phyloP scores from a whole-genome alignment of 2,797 vertebrate genomes.

The Sylvilagus floridanus region DNA sequence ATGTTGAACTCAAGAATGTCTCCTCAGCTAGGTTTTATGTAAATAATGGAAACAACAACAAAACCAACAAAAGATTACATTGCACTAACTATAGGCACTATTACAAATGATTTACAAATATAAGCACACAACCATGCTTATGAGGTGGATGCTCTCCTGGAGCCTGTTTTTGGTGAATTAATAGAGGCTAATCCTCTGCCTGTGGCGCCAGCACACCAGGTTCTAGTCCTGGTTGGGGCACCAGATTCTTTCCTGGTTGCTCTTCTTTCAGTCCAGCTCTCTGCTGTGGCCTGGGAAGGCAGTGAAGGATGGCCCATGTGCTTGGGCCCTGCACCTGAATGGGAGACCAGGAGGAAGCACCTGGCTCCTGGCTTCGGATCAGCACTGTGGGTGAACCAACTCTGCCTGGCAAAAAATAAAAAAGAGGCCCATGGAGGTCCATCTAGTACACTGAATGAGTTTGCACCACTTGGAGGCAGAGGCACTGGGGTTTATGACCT shows the following conservation, averaged over 20 bases:
- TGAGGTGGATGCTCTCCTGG: not conserved
- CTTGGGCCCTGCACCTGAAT: too few relatives aligned
- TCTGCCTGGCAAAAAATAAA: too few relatives aligned
- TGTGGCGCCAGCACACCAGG: too few relatives aligned
- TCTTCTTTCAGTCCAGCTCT: too few relatives aligned
- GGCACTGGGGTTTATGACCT: not conserved
- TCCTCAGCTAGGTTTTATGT: not conserved
- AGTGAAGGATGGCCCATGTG: too few relatives aligned
- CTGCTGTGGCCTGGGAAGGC: too few relatives aligned
- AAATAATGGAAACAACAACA: not conserved
- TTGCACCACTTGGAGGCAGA: not conserved
- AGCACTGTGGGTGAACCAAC: too few relatives aligned
- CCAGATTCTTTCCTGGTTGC: too few relatives aligned
- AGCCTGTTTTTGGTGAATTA: not conserved
- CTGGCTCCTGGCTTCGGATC: too few relatives aligned
- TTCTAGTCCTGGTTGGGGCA: too few relatives aligned
- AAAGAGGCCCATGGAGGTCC: not conserved
- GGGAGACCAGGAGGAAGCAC: too few relatives aligned
- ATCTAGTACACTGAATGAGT: accelerated
- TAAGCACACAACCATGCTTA: not conserved
- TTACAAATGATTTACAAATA: not conserved
- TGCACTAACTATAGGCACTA: not conserved
- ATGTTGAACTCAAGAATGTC: not conserved
- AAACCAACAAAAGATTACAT: not conserved
- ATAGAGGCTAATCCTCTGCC: too few relatives aligned